Evolutionary conservation across 2,888 invertebrate species (phyloP), one percentile per base, ranked within the genome.

Genomic region (Epistrophe grossulariae): DNA sequence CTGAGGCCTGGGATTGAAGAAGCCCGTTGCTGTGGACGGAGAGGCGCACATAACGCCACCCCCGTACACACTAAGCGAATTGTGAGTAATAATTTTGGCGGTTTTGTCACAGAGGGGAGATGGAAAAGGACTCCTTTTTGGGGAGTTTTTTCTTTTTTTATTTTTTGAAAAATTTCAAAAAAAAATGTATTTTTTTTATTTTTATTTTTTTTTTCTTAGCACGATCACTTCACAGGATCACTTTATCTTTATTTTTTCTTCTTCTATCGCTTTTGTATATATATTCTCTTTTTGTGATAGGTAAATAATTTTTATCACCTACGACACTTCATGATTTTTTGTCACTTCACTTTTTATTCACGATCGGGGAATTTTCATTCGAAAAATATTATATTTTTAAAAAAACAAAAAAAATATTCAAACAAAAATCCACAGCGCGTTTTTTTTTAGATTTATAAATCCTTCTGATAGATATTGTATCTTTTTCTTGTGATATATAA

Each of bases 21-120:
- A 93, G 89, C 92, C 93, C 89, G 93, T 91, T 90, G 93, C 93
- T 79, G 93, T 93, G 91, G 93, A 93, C 92, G 93, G 93, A 88
- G 93, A 93, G 91, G 93, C 93, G 92, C 93, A 93, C 92, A 93
- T 92, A 90, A 93, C 93, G 92, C 93, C 93, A 91, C 93, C 93
- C 90, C 93, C 93, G 92, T 93, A 93, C 91, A 93, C 93, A 91
- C 93, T 93, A 90, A 93, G 89, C 55, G 93, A 93, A 91, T 93
- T 93, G 90, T 93, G 93, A 89, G 93, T 93, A 91, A 93, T 93
- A 93, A 93, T 93, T 92, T 93, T 93, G 93, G 91, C 92, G 92
- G 92, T 90, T 91, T 91, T 90, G 88, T 70, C 28, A 70, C 68
- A 68, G 68, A 19, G 52, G 85, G 62, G 78, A 59, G 17, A 2